Conservation (phyloP, 2,888 invertebrate species). For the Hydrotaea cyrtoneurina region DNA sequence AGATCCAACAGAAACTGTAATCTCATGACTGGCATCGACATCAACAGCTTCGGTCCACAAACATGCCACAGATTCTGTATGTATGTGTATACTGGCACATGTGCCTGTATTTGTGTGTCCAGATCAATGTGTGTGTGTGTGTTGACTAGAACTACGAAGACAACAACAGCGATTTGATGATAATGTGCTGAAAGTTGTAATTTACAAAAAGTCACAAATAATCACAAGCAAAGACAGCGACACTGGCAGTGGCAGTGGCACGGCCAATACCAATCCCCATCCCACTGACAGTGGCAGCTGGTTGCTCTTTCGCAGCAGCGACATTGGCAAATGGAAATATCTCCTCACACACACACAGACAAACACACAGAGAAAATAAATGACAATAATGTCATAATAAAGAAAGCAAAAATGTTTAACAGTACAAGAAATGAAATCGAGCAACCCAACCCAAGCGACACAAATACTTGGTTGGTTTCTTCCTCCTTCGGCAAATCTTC, state of each 20-base stretch:
- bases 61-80: background rate
- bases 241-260: constrained; percentile 14
- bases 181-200: constrained; percentile 59
- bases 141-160: background rate
- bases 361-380: constrained; percentile 55
- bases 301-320: background rate
- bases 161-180: constrained; percentile 48
- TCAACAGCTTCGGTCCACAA: constrained; percentile 44
- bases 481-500: background rate
- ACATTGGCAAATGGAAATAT: background rate
- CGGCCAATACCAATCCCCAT: too few species aligned
- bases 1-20: constrained; percentile 44
- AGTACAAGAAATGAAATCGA: constrained; percentile 8
- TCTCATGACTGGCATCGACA: constrained; percentile 61
- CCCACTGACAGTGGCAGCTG: background rate
- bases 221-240: constrained; percentile 25
- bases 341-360: too few species aligned
- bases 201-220: constrained; percentile 56
- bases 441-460: background rate
- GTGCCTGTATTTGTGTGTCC: too few species aligned
- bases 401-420: background rate
- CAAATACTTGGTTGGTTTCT: background rate
- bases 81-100: background rate
- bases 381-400: constrained; percentile 52
- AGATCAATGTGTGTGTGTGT: background rate